Evolutionary conservation across 1,140 invertebrate species (phyloP), one percentile per base, ranked within the genome.

Genomic region (Artemia franciscana): DNA sequence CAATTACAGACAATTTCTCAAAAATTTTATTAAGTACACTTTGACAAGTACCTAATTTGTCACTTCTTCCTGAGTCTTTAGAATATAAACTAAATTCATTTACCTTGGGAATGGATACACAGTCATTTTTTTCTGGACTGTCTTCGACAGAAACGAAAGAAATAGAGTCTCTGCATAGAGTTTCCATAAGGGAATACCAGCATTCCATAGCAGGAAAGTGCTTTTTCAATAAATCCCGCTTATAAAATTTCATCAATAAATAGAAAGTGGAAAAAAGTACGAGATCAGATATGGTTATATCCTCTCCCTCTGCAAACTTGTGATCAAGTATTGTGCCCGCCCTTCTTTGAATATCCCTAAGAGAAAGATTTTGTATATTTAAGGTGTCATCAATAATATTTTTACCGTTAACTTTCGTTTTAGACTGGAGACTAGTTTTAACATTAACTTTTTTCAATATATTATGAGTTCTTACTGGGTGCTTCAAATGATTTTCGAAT

Each of bases 401-500:
- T 21, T 59, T 57, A 3, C 21, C 26, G 58, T 66, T 9, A 24
- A 39, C 27, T 63, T 65, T 24, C 5, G 26, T 70, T 66, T 72
- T 12, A 68, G 64, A 60, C n/a, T n/a, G n/a, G 69, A 70, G 67
- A 5, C 12, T 30, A 2, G 65, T 28, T 57, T n/a, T 62, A 4
- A 28, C 56, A 56, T 25, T 57, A 68, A 74, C 83, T 72, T 73
- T 77, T 74, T 92, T 93, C 58, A 85, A 82, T 25, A 91, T 77
- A 76, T 94, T 94, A 69, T 94, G 90, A 58, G 91, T 78, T 69
- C 81, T 79, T 0, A 90, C 79, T 0, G 90, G 88, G 67, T 87
- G 82, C n/a, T 77, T 77, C 70, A 95, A 79, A 71, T 95, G 90
- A 66, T 79, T 76, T 73, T 96, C 91, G 69, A 92, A 86, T 66